phyloP scores from a whole-genome alignment of 2,113 vertebrate genomes.

The Hippoglossus stenolepis region DNA sequence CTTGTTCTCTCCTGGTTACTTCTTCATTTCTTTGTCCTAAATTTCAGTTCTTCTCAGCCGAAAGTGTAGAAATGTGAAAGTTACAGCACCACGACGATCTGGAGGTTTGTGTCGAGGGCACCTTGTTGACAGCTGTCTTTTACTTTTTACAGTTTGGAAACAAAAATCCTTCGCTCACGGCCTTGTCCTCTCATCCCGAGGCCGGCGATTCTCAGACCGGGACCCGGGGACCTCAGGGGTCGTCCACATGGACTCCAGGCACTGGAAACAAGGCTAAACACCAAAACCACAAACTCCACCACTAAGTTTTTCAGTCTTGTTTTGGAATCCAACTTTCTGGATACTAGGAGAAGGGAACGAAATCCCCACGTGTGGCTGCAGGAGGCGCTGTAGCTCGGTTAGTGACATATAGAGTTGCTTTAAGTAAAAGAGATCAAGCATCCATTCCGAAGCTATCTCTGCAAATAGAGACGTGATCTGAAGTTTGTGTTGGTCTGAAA shows the following conservation, averaged over 20 bases:
- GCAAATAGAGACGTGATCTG: too few relatives aligned
- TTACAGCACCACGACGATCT: too few relatives aligned
- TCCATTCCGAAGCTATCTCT: too few relatives aligned
- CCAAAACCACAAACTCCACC: background rate
- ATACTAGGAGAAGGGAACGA: background rate
- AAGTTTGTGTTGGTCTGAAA: too few relatives aligned
- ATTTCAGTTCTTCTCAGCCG: too few relatives aligned
- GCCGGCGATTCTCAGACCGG: background rate
- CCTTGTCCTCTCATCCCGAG: constrained; percentile 23
- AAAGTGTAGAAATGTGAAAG: too few relatives aligned
- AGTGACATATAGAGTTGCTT: too few relatives aligned
- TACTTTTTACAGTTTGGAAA: background rate
- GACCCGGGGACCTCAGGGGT: background rate
- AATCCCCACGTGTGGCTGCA: too few relatives aligned
- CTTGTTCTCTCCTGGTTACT: too few relatives aligned
- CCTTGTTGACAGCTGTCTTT: background rate
- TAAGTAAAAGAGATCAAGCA: background rate
- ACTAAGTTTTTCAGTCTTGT: background rate
- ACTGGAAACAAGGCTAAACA: background rate
- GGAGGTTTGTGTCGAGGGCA: background rate
- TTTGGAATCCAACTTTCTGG: background rate
- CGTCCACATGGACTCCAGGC: background rate
- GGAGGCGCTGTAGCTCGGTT: too few relatives aligned
- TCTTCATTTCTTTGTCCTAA: too few relatives aligned
- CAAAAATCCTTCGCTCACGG: background rate